Percentiles rank a stretch among this genome's conserved stretches.
These are phyloP conservation scores for Taphrorychus bicolor DNA, from an alignment of 2,888 invertebrate genomes.

Conservation along the genomic window DNA sequence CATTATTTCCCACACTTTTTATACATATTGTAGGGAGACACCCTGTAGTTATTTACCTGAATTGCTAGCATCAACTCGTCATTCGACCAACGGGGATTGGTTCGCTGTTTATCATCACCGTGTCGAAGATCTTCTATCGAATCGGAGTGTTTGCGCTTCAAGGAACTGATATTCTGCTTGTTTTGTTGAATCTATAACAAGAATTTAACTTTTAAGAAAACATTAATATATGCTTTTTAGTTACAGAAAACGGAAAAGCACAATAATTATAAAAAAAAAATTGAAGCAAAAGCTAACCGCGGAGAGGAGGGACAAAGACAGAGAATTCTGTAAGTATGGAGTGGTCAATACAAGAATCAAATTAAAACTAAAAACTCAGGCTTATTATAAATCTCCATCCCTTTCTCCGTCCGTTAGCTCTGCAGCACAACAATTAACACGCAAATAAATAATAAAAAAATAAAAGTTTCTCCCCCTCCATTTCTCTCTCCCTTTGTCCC, in stretches of 20 bases:
- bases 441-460: constrained; percentile 30
- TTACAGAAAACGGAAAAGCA: not conserved
- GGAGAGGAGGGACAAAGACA: constrained; percentile 40
- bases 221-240: not conserved
- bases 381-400: constrained; percentile 11
- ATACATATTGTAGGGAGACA: too few relatives aligned
- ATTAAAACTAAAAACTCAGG: constrained; percentile 6
- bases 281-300: constrained; percentile 33
- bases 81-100: constrained; percentile 86
- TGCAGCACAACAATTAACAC: constrained; percentile 23
- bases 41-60: constrained; percentile 77
- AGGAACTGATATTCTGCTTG: constrained; percentile 88
- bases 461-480: not conserved
- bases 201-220: not conserved
- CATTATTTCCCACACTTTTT: not conserved
- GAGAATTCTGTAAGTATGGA: constrained; percentile 17
- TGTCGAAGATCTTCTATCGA: constrained; percentile 59
- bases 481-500: constrained; percentile 14
- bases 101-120: constrained; percentile 62
- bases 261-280: not conserved
- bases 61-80: constrained; percentile 92
- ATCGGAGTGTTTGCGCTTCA: constrained; percentile 77
- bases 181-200: constrained; percentile 87
- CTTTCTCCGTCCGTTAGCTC: constrained; percentile 34
- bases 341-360: not conserved